A percentile compares a stretch with the other conserved stretches of the same genome.
phyloP scores from a whole-genome alignment of 2,888 invertebrate genomes.

The Glyphotaelius pellucidus region DNA sequence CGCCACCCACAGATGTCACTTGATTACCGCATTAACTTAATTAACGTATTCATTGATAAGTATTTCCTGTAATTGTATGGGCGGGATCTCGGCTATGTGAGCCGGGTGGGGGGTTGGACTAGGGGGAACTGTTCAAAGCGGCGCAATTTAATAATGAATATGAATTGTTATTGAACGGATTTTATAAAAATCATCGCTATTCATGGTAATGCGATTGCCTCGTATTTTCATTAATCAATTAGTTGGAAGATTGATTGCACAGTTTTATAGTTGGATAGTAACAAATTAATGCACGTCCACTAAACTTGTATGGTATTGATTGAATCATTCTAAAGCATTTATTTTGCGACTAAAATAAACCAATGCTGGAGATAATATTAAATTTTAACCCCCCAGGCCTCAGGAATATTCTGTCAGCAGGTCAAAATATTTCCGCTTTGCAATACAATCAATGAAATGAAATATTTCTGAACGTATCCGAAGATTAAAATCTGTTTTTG shows the following conservation, averaged over 20 bases:
- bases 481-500: too few relatives aligned
- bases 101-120: not conserved
- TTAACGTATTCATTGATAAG: conserved; percentile 46
- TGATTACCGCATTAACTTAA: conserved; percentile 53
- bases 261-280: not conserved
- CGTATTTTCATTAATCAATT: not conserved
- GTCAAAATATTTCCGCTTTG: too few relatives aligned
- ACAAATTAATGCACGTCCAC: not conserved
- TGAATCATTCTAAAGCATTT: not conserved
- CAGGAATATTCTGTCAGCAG: too few relatives aligned
- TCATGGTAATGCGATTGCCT: not conserved
- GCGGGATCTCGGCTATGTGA: conserved; percentile 5
- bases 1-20: conserved; percentile 38
- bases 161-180: not conserved
- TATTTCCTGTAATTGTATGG: conserved; percentile 29
- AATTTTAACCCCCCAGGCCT: too few relatives aligned
- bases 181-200: not conserved
- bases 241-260: not conserved
- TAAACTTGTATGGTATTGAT: not conserved
- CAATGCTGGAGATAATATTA: not conserved
- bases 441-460: too few relatives aligned
- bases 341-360: not conserved
- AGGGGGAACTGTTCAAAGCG: not conserved
- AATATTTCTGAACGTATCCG: too few relatives aligned
- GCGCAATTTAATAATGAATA: not conserved